These are phyloP conservation scores for Miichthys miiuy DNA, from an alignment of 2,797 vertebrate species.

Conservation along the genomic window DNA sequence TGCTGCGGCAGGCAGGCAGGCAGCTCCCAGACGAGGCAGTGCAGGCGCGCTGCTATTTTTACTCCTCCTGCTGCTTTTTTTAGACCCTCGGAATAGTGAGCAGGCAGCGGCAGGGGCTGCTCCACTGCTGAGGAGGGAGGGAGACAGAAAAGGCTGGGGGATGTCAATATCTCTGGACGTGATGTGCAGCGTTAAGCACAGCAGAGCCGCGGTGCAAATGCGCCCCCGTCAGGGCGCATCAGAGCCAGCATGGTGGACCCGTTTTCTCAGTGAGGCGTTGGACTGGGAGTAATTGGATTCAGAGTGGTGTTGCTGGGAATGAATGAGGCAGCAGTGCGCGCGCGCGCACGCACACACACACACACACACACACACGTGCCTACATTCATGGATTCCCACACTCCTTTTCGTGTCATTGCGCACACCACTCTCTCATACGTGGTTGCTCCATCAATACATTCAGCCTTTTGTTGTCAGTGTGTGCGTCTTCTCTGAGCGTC, in stretches of 20 bases:
- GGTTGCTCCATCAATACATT: constrained; percentile 38
- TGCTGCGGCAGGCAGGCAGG: constrained; percentile 86
- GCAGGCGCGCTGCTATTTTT: constrained; percentile 94
- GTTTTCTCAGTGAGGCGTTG: constrained; percentile 14
- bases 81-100: constrained; percentile 94
- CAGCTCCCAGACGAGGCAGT: constrained; percentile 93
- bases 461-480: constrained; percentile 37
- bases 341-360: neutral
- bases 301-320: constrained; percentile 21
- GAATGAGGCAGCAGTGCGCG: constrained; percentile 35
- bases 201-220: constrained; percentile 53
- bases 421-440: neutral
- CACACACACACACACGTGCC: neutral
- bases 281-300: constrained; percentile 25
- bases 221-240: constrained; percentile 68
- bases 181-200: constrained; percentile 67
- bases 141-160: constrained; percentile 78
- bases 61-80: constrained; percentile 96
- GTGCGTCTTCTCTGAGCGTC: constrained; percentile 38
- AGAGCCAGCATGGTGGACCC: constrained; percentile 33
- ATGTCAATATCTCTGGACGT: constrained; percentile 89
- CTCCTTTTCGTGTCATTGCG: neutral
- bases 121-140: constrained; percentile 67
- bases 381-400: constrained; percentile 19
- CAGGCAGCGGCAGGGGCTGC: constrained; percentile 82